Conservation (phyloP, 2,113 vertebrate species). For the Chlorocebus sabaeus region DNA sequence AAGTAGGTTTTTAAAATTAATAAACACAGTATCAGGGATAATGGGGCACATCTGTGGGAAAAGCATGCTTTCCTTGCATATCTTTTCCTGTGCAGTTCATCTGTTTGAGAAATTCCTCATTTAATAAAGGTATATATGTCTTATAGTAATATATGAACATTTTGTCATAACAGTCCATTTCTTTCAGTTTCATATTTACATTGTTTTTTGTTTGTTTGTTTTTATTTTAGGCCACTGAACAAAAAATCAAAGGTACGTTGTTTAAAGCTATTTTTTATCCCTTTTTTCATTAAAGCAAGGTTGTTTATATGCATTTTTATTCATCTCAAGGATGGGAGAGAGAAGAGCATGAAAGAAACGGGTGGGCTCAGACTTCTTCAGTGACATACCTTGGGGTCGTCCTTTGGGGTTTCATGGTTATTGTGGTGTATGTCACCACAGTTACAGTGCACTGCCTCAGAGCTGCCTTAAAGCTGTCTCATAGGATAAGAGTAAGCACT, state of each 20-base stretch:
- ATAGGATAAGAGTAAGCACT: background rate
- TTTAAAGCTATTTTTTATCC: conserved; percentile 74
- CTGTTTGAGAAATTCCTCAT: conserved; percentile 40
- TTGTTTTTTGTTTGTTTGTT: conserved; percentile 84
- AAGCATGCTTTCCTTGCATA: conserved; percentile 50
- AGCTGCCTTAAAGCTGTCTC: background rate
- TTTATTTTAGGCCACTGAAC: conserved; percentile 90
- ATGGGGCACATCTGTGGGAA: conserved; percentile 49
- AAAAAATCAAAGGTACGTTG: conserved; percentile 92
- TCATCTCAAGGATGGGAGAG: conserved; percentile 27
- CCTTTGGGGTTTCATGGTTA: background rate
- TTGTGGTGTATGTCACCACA: background rate
- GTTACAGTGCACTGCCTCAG: background rate
- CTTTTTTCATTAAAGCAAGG: conserved; percentile 33
- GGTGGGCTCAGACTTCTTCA: background rate
- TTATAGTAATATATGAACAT: conserved; percentile 61
- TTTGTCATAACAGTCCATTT: conserved; percentile 75
- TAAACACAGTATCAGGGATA: background rate
- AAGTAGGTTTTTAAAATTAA: background rate
- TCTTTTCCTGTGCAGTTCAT: conserved; percentile 62
- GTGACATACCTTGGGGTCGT: background rate
- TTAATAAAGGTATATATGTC: conserved; percentile 44
- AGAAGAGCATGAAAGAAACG: background rate
- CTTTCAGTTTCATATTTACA: conserved; percentile 81
- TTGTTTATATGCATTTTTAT: conserved; percentile 60